Conservation (phyloP, 2,113 vertebrate species). For the Alaudala cheleensis region DNA sequence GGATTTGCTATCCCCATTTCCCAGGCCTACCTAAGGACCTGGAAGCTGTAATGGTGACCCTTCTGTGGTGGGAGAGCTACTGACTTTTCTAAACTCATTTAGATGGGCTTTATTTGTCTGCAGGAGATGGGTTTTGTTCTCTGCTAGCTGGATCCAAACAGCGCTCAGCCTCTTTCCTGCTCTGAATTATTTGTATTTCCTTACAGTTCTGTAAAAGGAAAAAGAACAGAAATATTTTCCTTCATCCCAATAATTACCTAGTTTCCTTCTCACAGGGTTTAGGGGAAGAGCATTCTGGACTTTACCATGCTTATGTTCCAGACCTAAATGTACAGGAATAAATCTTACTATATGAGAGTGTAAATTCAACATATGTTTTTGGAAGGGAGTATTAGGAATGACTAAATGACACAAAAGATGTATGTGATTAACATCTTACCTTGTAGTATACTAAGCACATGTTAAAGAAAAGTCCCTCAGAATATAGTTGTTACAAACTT, state of each 20-base stretch:
- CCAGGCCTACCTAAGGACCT: neutral
- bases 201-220: neutral
- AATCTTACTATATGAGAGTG: neutral
- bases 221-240: neutral
- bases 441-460: neutral
- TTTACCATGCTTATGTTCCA: neutral
- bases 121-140: neutral
- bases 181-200: neutral
- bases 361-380: neutral
- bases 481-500: neutral
- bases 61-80: neutral
- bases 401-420: neutral
- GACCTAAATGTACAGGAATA: neutral
- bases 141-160: neutral
- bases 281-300: neutral
- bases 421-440: neutral
- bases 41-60: neutral
- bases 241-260: neutral
- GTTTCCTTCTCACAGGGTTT: neutral
- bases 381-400: neutral
- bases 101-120: neutral
- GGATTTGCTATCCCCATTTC: accelerated
- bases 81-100: neutral
- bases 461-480: neutral
- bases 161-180: neutral